Percentiles rank a stretch among this genome's conserved stretches.
These are phyloP conservation scores for Cheilosia impressa DNA, from an alignment of 2,888 invertebrate species.

Conservation along the genomic window DNA sequence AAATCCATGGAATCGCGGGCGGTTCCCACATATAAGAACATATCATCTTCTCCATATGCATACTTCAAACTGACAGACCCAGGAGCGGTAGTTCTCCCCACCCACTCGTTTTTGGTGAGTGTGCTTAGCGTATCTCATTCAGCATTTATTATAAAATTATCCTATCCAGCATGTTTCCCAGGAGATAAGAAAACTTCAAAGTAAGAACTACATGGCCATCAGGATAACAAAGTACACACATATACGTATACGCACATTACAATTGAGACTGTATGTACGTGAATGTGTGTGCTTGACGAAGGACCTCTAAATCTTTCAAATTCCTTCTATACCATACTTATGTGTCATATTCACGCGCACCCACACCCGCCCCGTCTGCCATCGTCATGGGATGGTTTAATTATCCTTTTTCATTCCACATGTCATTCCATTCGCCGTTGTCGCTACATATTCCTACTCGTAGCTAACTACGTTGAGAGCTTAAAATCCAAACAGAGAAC, in stretches of 20 bases:
- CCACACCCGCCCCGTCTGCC: slow-evolving; percentile 42
- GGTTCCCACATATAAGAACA: slow-evolving; percentile 30
- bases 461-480: slow-evolving; percentile 55
- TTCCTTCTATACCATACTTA: slow-evolving; percentile 57
- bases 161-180: slow-evolving; percentile 73
- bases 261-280: neutral
- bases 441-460: neutral
- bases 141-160: slow-evolving; percentile 70
- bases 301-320: slow-evolving; percentile 68
- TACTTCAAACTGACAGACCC: slow-evolving; percentile 29
- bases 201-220: slow-evolving; percentile 63
- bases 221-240: slow-evolving; percentile 48
- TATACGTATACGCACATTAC: slow-evolving; percentile 1
- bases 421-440: slow-evolving; percentile 58
- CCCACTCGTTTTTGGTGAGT: slow-evolving; percentile 43
- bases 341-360: slow-evolving; percentile 61
- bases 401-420: slow-evolving; percentile 74
- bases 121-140: slow-evolving; percentile 71
- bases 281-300: slow-evolving; percentile 22
- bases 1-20: slow-evolving; percentile 32
- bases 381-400: slow-evolving; percentile 72
- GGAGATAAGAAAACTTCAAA: slow-evolving; percentile 74
- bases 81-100: neutral
- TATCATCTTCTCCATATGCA: slow-evolving; percentile 24
- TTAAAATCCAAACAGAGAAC: slow-evolving; percentile 51